Base-by-base conservation (phyloP, 2,888 invertebrate species). In the Lycia hirtaria region DNA sequence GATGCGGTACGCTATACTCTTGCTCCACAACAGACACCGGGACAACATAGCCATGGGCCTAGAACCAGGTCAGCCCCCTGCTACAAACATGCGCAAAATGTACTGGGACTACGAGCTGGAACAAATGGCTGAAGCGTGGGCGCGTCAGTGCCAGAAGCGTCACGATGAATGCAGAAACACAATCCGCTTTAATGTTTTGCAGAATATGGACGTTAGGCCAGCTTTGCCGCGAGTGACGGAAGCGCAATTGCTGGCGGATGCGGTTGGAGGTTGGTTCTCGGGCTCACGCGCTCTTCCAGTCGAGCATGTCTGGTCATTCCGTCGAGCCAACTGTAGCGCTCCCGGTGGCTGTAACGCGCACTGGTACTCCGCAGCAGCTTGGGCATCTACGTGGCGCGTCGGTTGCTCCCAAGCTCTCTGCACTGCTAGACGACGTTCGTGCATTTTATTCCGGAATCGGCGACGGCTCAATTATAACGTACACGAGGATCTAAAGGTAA, bases 31-130 rank as follows among this genome's bases (percentile, higher is more conserved):
- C 68, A 78, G 89, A 32, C 84, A 92, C 47, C 79, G 93, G 48
- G 90, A 92, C 62, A 87, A 87, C 57, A 83, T 93, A 35, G 92
- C 92, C 0, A 81, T 87, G 84, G 92, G 92, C 0, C 69, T 88
- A 22, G 88, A 92, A 60, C 81, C 89, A 0, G 90, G 88, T 0
- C 92, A 92, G 65, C 92, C 93, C 1, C 81, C 88, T 1, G 92
- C 92, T 1, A 75, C 87, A 2, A 92, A 92, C 62, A 92, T 93
- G 92, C 84, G 90, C 5, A 91, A 92, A 68, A 81, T 93, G 84
- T 92, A 91, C 61, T 92, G 92, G 92, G 92, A 93, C 55, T 83
- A 84, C 55, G 92, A 93, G 63, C 76, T 93, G 0, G 92, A 92
- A 57, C 71, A 79, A 19, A 85, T 82, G 81, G 92, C 92, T 0